phyloP scores from a whole-genome alignment of 2,888 invertebrate genomes.

The Mactromeris polynyma region DNA sequence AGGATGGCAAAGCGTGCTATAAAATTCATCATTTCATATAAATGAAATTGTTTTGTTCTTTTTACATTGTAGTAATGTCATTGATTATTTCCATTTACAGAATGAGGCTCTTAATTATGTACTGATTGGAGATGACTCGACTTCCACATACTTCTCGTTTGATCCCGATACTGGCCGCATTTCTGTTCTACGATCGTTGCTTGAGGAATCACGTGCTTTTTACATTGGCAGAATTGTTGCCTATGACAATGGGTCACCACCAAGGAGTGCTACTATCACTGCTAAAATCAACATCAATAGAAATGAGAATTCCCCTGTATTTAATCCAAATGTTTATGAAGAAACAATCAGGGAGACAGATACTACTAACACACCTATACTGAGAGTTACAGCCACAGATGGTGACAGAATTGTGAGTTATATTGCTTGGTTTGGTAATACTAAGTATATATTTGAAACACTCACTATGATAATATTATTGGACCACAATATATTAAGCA shows the following conservation, averaged over 20 bases:
- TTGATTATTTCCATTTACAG: too few species aligned
- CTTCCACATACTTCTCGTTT: conserved; percentile 77
- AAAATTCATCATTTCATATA: too few species aligned
- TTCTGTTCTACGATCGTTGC: conserved; percentile 66
- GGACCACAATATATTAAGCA: too few species aligned
- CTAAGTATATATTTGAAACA: too few species aligned
- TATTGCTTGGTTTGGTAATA: too few species aligned
- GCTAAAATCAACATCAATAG: conserved; percentile 76
- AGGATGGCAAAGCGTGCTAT: too few species aligned
- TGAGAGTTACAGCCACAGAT: conserved; percentile 79
- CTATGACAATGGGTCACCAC: conserved; percentile 82
- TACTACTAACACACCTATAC: conserved; percentile 67
- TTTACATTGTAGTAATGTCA: too few species aligned
- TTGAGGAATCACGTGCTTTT: conserved; percentile 65
- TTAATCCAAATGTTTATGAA: conserved; percentile 72
- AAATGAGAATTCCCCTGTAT: conserved; percentile 74
- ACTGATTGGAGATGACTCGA: conserved; percentile 81
- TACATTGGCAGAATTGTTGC: conserved; percentile 78
- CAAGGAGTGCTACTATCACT: conserved; percentile 76
- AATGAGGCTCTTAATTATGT: conserved; percentile 62
- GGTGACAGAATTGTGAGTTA: conserved; percentile 77
- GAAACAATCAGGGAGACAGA: conserved; percentile 78
- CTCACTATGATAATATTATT: too few species aligned
- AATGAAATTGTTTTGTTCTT: too few species aligned
- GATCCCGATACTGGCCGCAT: conserved; percentile 74